These are phyloP conservation scores for Brachyopa scutellaris DNA, from an alignment of 2,888 invertebrate species.

Conservation along the genomic window DNA sequence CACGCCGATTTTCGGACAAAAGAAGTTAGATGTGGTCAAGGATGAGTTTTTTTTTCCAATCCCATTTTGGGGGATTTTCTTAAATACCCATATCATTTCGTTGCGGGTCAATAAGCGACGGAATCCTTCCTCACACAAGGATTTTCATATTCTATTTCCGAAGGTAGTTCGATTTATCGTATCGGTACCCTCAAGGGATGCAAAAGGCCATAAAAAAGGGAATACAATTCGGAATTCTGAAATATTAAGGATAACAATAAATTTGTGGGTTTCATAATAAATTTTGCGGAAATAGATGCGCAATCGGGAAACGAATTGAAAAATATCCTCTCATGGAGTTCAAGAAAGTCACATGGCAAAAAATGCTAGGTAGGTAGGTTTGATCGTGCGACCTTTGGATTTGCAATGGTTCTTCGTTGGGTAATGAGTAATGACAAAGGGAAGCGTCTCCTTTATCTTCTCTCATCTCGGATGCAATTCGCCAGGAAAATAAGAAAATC, in stretches of 20 bases:
- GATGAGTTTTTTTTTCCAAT: neutral
- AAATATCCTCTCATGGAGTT: conserved; percentile 29
- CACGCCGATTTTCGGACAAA: conserved; percentile 17
- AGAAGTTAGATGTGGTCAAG: conserved; percentile 53
- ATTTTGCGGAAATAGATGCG: conserved; percentile 59
- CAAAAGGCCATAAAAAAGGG: conserved; percentile 26
- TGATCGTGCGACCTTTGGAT: conserved; percentile 62
- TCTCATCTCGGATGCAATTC: conserved; percentile 14
- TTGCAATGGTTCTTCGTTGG: conserved; percentile 53
- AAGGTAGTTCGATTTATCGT: neutral
- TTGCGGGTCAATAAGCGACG: conserved; percentile 64
- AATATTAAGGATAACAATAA: conserved; percentile 54
- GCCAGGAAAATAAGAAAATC: conserved; percentile 1
- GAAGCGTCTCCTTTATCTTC: neutral
- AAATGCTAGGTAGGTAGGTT: conserved; percentile 4
- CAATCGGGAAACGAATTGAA: conserved; percentile 21
- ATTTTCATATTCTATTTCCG: too few species aligned
- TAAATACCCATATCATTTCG: conserved; percentile 60
- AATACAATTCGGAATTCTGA: conserved; percentile 31
- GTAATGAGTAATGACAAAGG: neutral
- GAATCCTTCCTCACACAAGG: neutral
- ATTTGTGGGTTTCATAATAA: conserved; percentile 65
- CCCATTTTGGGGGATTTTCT: conserved; percentile 20
- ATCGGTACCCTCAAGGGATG: conserved; percentile 36
- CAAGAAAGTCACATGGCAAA: conserved; percentile 60